phyloP scores from a whole-genome alignment of 2,888 invertebrate species.

The Drosophila prolongata region DNA sequence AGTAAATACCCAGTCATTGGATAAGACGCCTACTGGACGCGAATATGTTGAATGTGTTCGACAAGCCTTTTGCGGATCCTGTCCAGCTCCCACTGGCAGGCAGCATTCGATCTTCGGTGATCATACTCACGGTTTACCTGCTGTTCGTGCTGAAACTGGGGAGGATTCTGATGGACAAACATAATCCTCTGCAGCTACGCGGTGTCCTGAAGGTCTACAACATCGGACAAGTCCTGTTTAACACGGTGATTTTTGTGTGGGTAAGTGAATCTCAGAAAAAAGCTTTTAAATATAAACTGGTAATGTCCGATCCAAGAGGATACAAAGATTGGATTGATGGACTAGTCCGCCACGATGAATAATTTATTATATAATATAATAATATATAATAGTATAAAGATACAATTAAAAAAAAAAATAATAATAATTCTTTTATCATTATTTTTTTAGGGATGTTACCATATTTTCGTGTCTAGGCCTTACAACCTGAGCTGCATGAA shows the following conservation, averaged over 20 bases:
- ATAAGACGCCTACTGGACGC: neutral
- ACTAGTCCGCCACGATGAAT: no score
- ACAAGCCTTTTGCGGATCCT: conserved; percentile 45
- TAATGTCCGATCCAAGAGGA: no score
- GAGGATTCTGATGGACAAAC: conserved; percentile 27
- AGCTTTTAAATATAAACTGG: no score
- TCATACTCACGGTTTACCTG: conserved; percentile 32
- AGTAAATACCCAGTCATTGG: neutral
- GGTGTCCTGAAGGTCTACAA: conserved; percentile 44
- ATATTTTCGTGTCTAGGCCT: conserved; percentile 5
- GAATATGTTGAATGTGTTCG: conserved; percentile 38
- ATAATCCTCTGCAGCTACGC: conserved; percentile 37
- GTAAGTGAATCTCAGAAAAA: conserved; percentile 11
- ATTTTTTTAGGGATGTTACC: conserved; percentile 1
- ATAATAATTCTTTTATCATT: no score
- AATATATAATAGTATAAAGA: no score
- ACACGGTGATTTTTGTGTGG: conserved; percentile 9
- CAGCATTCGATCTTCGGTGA: conserved; percentile 30
- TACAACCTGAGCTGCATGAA: conserved; percentile 20
- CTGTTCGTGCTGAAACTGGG: conserved; percentile 58
- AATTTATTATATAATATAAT: no score
- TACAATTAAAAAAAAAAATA: no score
- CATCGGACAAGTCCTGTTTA: conserved; percentile 35
- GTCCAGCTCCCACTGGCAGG: conserved; percentile 16
- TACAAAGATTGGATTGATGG: no score